Conservation (phyloP, 2,888 invertebrate genomes). For the Fragum sueziense region DNA sequence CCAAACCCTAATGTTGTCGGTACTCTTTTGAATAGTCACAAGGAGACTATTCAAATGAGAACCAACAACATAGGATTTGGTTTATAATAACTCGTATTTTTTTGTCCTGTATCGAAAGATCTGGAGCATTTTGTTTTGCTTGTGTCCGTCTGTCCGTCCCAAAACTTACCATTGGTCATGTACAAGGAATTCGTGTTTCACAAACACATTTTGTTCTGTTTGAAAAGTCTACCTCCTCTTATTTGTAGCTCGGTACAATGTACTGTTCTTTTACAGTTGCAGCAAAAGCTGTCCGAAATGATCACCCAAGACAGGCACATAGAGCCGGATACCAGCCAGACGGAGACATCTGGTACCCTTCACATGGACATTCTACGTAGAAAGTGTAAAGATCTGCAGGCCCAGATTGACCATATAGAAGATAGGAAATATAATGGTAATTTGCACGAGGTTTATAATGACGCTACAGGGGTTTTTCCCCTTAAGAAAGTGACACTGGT, state of each 20-base stretch:
- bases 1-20: too few species aligned
- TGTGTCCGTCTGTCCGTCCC: background rate
- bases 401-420: slow-evolving; percentile 41
- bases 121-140: background rate
- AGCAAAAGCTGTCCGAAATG: background rate
- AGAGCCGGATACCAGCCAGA: slow-evolving; percentile 2
- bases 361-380: slow-evolving; percentile 35
- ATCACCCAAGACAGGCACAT: background rate
- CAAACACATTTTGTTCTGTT: background rate
- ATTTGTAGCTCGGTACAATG: background rate
- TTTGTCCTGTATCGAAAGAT: too few species aligned
- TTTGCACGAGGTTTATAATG: too few species aligned
- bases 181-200: background rate
- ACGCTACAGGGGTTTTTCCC: too few species aligned
- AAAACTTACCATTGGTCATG: too few species aligned
- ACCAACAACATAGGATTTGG: too few species aligned
- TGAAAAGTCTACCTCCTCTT: background rate
- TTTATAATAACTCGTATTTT: too few species aligned
- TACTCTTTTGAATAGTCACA: background rate
- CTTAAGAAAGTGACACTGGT: too few species aligned
- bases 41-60: background rate
- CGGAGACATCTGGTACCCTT: background rate
- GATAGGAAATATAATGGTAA: background rate
- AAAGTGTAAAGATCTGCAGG: slow-evolving; percentile 51
- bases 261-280: background rate